phyloP scores from a whole-genome alignment of 2,113 vertebrate species.

The Muntiacus reevesi region DNA sequence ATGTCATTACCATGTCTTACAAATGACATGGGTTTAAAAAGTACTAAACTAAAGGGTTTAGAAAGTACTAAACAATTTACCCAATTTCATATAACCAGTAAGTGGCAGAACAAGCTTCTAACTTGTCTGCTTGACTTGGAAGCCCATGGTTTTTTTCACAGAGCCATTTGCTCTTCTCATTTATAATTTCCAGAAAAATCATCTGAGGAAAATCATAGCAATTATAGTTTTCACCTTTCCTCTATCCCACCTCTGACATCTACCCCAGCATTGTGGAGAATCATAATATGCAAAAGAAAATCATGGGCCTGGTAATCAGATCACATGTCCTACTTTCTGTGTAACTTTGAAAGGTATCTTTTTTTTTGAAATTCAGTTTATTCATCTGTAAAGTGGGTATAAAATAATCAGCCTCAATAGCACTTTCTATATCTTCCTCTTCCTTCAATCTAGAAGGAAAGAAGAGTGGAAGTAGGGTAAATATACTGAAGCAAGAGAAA shows the following conservation, averaged over 20 bases:
- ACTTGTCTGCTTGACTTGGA: not conserved
- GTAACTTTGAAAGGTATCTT: not conserved
- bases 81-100: not conserved
- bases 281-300: not conserved
- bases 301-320: not conserved
- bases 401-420: not conserved
- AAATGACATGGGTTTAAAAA: not conserved
- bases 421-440: not conserved
- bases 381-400: not conserved
- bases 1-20: not conserved
- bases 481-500: not conserved
- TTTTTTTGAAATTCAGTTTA: not conserved
- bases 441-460: not conserved
- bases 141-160: not conserved
- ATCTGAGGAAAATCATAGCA: not conserved
- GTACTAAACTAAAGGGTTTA: not conserved
- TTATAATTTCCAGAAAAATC: not conserved
- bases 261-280: not conserved
- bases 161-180: not conserved
- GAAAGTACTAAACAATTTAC: not conserved
- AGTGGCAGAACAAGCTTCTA: not conserved
- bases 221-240: not conserved
- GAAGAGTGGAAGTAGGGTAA: not conserved
- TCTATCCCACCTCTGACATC: accelerated
- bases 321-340: not conserved